A percentile compares a stretch with the other conserved stretches of the same genome.
Conservation (phyloP, 2,888 invertebrate species). For the Gymnoscelis rufifasciata region DNA sequence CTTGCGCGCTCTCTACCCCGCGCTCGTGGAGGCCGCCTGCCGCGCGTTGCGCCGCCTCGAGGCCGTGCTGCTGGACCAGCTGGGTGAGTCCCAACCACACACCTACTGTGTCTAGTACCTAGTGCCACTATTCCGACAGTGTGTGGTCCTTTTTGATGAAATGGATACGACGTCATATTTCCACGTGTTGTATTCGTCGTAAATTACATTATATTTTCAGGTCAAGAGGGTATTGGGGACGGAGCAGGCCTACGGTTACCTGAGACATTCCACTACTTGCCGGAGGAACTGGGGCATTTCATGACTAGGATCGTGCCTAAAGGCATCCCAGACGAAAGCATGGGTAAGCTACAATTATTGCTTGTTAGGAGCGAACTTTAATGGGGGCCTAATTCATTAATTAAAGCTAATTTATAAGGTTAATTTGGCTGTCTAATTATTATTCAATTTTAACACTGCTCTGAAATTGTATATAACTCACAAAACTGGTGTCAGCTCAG, state of each 20-base stretch:
- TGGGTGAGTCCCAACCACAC: conserved; percentile 47
- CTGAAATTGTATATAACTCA: too few species aligned
- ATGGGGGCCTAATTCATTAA: too few species aligned
- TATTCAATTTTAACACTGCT: too few species aligned
- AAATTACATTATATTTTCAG: conserved; percentile 31
- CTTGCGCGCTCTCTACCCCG: conserved; percentile 83
- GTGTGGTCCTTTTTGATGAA: too few species aligned
- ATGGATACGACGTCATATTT: too few species aligned
- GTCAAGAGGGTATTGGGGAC: conserved; percentile 74
- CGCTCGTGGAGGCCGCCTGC: conserved; percentile 86
- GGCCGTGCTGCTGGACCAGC: conserved; percentile 79
- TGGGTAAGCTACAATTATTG: conserved; percentile 73
- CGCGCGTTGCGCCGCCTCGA: conserved; percentile 83
- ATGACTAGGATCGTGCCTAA: conserved; percentile 86
- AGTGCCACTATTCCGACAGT: too few species aligned
- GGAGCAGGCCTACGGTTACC: conserved; percentile 78
- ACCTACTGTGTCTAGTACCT: too few species aligned
- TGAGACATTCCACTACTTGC: conserved; percentile 86
- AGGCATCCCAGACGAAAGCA: conserved; percentile 82
- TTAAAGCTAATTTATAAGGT: too few species aligned
- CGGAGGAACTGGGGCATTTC: conserved; percentile 85
- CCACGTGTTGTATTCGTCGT: not conserved
- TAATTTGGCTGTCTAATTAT: too few species aligned
- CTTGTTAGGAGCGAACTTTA: too few species aligned
- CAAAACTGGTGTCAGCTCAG: too few species aligned